Percentiles rank a stretch among this genome's conserved stretches.
Evolutionary conservation across 2,797 vertebrate species (phyloP).

Genomic region (Pseudochirops cupreus): DNA sequence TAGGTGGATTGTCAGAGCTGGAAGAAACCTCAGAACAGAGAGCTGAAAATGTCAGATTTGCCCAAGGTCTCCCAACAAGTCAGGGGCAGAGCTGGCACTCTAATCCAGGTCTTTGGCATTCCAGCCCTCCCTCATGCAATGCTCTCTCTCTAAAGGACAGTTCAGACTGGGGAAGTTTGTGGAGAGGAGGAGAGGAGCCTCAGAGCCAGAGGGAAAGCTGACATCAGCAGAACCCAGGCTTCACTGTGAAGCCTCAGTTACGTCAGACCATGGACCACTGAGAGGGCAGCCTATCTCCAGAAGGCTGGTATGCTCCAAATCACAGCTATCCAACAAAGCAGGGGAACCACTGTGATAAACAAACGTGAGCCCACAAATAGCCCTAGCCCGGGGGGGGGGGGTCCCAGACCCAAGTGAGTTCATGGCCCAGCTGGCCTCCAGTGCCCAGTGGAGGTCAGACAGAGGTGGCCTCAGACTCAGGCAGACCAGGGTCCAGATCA

Average conservation of each 20-base stretch:
- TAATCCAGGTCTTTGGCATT: background rate
- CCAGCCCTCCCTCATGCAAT: too few species aligned
- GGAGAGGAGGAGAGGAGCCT: accelerated
- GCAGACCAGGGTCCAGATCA: background rate
- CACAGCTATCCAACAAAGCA: background rate
- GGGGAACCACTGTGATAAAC: background rate
- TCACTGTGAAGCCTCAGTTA: too few species aligned
- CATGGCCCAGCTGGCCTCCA: too few species aligned
- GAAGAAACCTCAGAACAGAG: background rate
- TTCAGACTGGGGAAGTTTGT: background rate
- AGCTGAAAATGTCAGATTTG: too few species aligned
- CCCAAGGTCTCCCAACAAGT: too few species aligned
- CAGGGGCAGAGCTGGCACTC: background rate
- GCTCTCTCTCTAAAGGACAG: background rate
- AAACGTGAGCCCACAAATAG: background rate
- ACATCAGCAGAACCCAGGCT: accelerated
- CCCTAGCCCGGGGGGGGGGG: background rate
- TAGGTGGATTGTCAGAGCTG: background rate
- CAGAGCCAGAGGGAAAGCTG: background rate
- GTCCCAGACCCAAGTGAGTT: too few species aligned
- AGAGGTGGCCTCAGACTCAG: too few species aligned
- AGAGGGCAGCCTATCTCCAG: background rate
- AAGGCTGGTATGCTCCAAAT: background rate
- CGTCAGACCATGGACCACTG: too few species aligned
- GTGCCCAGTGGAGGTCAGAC: too few species aligned